These are phyloP conservation scores for Pemphigus obesinymphae DNA, from an alignment of 1,140 invertebrate genomes.

Conservation along the genomic window DNA sequence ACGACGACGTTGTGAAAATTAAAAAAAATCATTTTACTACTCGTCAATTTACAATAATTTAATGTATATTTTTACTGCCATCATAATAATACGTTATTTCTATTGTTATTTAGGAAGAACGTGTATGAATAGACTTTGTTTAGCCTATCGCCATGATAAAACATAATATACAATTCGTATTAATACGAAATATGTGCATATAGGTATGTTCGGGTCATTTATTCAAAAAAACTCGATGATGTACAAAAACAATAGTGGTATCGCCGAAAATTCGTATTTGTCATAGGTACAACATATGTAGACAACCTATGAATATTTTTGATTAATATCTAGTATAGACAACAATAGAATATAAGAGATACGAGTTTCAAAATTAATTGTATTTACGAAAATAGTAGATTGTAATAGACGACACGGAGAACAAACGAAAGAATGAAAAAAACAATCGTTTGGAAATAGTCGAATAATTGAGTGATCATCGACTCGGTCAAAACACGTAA, in stretches of 20 bases:
- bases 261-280: not conserved
- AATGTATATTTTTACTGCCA: not conserved
- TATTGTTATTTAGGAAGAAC: not conserved
- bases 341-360: not conserved
- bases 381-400: slow-evolving; percentile 16
- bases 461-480: not conserved
- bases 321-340: not conserved
- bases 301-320: not conserved
- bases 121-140: not conserved
- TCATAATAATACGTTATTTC: not conserved
- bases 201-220: not conserved
- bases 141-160: no score
- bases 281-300: not conserved
- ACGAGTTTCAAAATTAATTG: not conserved
- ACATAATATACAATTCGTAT: not conserved
- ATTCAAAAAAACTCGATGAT: not conserved
- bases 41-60: not conserved
- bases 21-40: not conserved
- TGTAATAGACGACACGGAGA: not conserved
- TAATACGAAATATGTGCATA: not conserved
- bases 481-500: no score
- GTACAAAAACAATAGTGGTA: not conserved
- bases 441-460: not conserved
- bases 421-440: not conserved
- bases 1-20: not conserved